Base-by-base conservation (phyloP, 1,140 invertebrate species). In the Charaxes varanes region DNA sequence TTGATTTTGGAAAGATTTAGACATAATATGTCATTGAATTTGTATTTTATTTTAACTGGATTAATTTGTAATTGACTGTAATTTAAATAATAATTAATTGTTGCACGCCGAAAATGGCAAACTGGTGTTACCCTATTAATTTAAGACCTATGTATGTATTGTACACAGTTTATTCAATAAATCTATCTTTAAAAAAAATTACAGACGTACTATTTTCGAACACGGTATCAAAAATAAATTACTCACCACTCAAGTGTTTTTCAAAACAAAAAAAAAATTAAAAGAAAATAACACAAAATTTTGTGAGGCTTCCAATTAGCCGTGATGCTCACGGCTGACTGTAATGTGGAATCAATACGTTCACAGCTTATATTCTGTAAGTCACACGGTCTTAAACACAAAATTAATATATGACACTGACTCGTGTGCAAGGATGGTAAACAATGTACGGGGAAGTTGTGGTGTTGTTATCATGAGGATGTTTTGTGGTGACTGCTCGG, bases 301-400 rank as follows among this genome's bases (percentile, higher is more conserved):
- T 15, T 2, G 6, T 10, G 12, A 44, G 16, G n/a, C 13, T 28
- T 46, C 10, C 45, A 14, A 18, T 22, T 30, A 52, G 49, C 49
- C 49, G 49, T 37, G 42, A 22, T 3, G 6, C 6, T 18, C 42
- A 52, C 49, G 49, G 37, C 49, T 41, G 33, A 52, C 36, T 52
- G 42, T 52, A 14, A 12, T 15, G 7, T 14, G 12, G 7, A 6
- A 28, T 28, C 12, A 3, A 15, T 6, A 1, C 12, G 2, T 12
- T 3, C 4, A 2, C n/a, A n/a, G n/a, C 5, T 15, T 28, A 7
- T 28, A 28, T 28, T 14, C 1, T 28, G 11, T 28, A 7, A 14
- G 0, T 28, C 27, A 28, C 13, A 28, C 27, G 27, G n/a, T 14
- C 14, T 14, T 10, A 15, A 27, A 4, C 0, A 26, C 13, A 10